A percentile compares a stretch with the other conserved stretches of the same genome.
Evolutionary conservation across 2,797 vertebrate species (phyloP).

Genomic region (Sebastes dallii): DNA sequence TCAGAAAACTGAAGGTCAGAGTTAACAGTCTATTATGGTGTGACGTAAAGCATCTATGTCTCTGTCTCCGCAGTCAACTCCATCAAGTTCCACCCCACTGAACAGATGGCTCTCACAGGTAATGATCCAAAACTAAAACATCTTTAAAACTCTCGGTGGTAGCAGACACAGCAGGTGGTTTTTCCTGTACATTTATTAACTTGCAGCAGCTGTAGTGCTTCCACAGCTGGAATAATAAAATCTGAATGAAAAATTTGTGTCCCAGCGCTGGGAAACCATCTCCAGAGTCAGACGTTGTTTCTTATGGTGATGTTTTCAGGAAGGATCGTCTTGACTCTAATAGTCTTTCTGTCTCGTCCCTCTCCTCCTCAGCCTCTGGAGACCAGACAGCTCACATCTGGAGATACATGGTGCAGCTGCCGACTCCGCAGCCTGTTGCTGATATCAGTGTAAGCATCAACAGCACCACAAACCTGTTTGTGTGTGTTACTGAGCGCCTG

Average conservation of each 20-base stretch:
- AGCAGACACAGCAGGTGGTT: no score
- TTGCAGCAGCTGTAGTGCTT: not conserved
- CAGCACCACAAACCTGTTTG: not conserved
- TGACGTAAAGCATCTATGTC: not conserved
- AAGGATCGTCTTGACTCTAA: not conserved
- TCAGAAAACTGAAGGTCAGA: not conserved
- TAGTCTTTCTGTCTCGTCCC: not conserved
- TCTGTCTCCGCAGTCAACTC: slow-evolving; percentile 91
- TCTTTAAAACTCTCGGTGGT: not conserved
- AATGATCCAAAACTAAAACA: not conserved
- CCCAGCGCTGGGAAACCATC: no score
- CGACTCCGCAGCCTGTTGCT: slow-evolving; percentile 88
- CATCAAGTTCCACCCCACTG: slow-evolving; percentile 97
- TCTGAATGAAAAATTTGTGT: not conserved
- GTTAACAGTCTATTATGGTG: not conserved
- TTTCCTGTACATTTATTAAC: accelerated
- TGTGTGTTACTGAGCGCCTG: not conserved
- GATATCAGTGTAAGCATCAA: slow-evolving; percentile 90
- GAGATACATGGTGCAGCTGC: slow-evolving; percentile 95
- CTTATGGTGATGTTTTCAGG: not conserved
- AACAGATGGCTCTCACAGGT: slow-evolving; percentile 98
- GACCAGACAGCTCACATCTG: slow-evolving; percentile 99
- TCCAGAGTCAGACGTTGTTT: not conserved
- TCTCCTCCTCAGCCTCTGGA: slow-evolving; percentile 88
- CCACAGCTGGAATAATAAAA: not conserved